phyloP scores from a whole-genome alignment of 2,888 invertebrate genomes.

The Cephus pulcher region DNA sequence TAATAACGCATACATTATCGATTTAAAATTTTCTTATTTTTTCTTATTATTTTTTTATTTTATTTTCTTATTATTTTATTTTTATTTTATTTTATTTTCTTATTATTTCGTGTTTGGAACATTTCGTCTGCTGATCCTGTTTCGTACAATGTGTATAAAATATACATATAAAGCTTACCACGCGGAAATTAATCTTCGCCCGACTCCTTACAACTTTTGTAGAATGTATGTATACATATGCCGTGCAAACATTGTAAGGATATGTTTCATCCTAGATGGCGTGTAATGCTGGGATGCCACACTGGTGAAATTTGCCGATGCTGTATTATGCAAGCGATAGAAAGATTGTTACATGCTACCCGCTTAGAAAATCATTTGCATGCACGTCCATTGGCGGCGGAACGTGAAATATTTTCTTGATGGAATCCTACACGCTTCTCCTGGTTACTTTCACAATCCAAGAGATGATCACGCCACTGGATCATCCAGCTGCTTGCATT shows the following conservation, averaged over 20 bases:
- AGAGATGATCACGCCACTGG: slow-evolving; percentile 2
- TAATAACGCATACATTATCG: too few species aligned
- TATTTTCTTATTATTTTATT: too few species aligned
- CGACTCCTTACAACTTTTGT: not conserved
- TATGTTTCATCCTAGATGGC: not conserved
- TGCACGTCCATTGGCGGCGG: not conserved
- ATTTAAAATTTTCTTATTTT: too few species aligned
- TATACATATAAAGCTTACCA: not conserved
- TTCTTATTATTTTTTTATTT: too few species aligned
- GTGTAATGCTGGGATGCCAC: slow-evolving; percentile 1
- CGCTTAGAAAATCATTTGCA: slow-evolving; percentile 5
- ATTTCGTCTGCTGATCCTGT: not conserved
- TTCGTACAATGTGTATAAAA: not conserved
- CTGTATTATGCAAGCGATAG: not conserved
- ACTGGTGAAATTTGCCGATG: not conserved
- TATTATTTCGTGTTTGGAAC: too few species aligned
- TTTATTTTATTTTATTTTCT: too few species aligned
- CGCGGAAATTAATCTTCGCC: not conserved
- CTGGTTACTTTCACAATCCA: not conserved
- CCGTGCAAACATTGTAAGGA: not conserved
- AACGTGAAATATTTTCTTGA: not conserved
- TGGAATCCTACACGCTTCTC: not conserved
- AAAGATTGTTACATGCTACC: not conserved
- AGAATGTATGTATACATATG: not conserved
- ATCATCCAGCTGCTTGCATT: slow-evolving; percentile 15